Evolutionary conservation across 2,888 invertebrate genomes (phyloP).

Genomic region (Schizaphis graminum): DNA sequence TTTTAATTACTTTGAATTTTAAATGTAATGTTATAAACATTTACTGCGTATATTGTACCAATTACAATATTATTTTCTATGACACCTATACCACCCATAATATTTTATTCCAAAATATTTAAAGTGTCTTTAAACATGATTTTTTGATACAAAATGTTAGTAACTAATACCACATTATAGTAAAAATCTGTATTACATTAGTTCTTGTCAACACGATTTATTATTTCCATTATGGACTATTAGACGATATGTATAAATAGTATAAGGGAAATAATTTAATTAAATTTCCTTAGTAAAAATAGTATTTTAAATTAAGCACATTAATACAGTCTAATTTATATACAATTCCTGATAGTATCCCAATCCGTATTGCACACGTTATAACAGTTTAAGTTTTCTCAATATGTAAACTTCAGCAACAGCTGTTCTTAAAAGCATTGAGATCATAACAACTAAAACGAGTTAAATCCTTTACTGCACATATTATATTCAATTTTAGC

Average conservation of each 20-base stretch:
- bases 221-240: neutral
- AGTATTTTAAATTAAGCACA: neutral
- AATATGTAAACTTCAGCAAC: conserved; percentile 19
- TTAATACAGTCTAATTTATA: neutral
- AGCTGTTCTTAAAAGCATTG: neutral
- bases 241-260: neutral
- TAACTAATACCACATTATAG: neutral
- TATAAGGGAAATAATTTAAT: neutral
- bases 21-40: neutral
- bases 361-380: neutral
- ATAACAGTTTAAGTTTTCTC: neutral
- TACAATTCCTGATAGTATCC: neutral
- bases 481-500: neutral
- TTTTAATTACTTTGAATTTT: neutral
- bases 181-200: neutral
- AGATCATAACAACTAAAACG: neutral
- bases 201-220: neutral
- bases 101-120: neutral
- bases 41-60: neutral
- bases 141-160: neutral
- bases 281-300: neutral
- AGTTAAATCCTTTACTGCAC: neutral
- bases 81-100: neutral
- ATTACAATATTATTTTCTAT: neutral
- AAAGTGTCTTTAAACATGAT: neutral